Conservation (phyloP, 35 echinoderm and acorn worm genomes). For the Heliocidaris erythrogramma region DNA sequence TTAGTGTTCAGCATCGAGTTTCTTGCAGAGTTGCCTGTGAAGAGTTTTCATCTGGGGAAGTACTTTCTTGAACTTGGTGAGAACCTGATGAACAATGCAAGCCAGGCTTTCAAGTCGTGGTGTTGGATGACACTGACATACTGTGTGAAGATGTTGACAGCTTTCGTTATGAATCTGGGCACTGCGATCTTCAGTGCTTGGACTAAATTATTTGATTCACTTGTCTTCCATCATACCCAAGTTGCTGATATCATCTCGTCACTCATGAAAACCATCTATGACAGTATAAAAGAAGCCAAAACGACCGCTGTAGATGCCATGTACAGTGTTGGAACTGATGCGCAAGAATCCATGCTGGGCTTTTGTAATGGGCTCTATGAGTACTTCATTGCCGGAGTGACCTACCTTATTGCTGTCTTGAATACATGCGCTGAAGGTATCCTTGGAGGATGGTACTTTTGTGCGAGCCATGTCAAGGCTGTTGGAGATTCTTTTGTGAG, state of each 20-base stretch:
- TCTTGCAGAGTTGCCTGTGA: neutral
- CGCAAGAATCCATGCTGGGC: neutral
- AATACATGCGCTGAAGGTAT: neutral
- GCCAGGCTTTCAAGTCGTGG: neutral
- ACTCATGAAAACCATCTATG: neutral
- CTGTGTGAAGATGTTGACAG: neutral
- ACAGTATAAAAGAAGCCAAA: neutral
- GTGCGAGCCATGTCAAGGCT: neutral
- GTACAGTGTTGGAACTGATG: neutral
- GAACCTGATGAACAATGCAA: slow-evolving; percentile 5
- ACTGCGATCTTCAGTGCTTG: neutral
- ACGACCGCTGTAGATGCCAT: neutral
- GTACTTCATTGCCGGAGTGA: neutral
- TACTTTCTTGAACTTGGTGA: neutral
- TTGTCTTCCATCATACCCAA: neutral
- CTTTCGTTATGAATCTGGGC: neutral
- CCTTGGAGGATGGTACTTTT: neutral
- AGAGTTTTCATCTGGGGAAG: neutral
- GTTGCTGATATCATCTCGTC: neutral
- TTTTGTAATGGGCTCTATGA: neutral
- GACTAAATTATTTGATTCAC: neutral
- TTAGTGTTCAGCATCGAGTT: neutral
- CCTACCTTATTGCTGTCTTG: neutral
- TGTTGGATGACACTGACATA: neutral
- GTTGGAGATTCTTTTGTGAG: neutral